Conservation (phyloP, 2,797 vertebrate species). For the Myotis findleyi region DNA sequence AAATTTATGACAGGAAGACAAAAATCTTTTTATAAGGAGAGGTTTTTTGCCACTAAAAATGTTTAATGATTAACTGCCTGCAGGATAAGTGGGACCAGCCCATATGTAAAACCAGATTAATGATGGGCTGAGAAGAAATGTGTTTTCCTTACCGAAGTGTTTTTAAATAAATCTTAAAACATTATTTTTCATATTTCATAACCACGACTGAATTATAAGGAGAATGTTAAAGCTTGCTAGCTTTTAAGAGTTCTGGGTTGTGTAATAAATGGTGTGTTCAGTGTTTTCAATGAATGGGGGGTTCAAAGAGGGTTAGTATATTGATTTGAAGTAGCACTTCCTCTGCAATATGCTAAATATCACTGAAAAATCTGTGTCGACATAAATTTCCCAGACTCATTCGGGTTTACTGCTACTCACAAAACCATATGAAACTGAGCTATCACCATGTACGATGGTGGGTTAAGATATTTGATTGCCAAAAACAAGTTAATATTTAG, state of each 20-base stretch:
- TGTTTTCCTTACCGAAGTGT: conserved; percentile 69
- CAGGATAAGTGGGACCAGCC: conserved; percentile 58
- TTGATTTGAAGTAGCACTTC: conserved; percentile 50
- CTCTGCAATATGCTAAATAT: conserved; percentile 82
- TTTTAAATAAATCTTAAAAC: conserved; percentile 74
- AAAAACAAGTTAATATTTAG: conserved; percentile 79
- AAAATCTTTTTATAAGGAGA: conserved; percentile 71
- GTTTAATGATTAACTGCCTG: conserved; percentile 76
- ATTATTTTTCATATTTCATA: conserved; percentile 72
- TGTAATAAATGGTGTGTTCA: conserved; percentile 51
- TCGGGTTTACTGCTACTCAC: conserved; percentile 84
- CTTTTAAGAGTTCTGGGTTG: conserved; percentile 54
- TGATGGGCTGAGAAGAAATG: conserved; percentile 62
- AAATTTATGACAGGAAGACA: conserved; percentile 71
- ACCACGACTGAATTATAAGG: conserved; percentile 67
- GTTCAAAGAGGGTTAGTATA: background rate
- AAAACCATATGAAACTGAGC: conserved; percentile 69
- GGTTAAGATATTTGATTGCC: conserved; percentile 83
- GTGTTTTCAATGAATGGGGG: conserved; percentile 18
- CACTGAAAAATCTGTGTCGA: conserved; percentile 83
- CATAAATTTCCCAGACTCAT: conserved; percentile 86
- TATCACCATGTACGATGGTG: conserved; percentile 78
- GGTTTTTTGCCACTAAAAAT: conserved; percentile 65
- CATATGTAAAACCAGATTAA: conserved; percentile 73
- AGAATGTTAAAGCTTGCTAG: conserved; percentile 55